Evolutionary conservation across 2,113 vertebrate species (phyloP), one percentile per base, ranked within the genome.

Genomic region (Girardinichthys multiradiatus): DNA sequence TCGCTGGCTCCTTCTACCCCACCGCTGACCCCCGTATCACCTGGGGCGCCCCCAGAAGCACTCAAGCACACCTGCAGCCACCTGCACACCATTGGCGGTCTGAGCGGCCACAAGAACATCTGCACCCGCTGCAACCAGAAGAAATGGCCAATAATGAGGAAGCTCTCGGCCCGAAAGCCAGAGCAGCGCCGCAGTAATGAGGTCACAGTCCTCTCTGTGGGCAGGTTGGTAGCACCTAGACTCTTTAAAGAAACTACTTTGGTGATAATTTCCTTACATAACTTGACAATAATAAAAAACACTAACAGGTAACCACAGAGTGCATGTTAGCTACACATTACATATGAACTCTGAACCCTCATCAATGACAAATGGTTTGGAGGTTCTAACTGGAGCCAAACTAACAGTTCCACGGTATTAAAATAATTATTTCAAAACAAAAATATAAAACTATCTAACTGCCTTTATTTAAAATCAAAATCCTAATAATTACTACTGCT

Each of bases 131-230:
- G 97, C 81, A 95, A 83, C 83, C 97, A 98, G 72, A 99, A 97
- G 74, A 95, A 97, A 10, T 98, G 97, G 97, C 96, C 96, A 13
- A 90, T 96, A 51, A 94, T 96, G 79, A 95, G 93, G 84, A 95
- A 90, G 30, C 83, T 79, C 39, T 95, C 80, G 0, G 12, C 87
- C 33, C 85, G 84, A 4, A 96, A 91, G 81, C 51, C 86, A 0
- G 94, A 93, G 87, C 91, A 95, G 4, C 85, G 93, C 13, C 92
- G 94, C 28, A 92, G 89, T 62, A 92, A 92, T 68, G 96, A 96
- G 80, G 95, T 99, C 80, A 99, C 97, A 0, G 97, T 99, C 24
- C 94, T 99, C 65, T 93, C 97, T 30, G 98, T 99, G 57, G 98
- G 98, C 93, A 97, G 98, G 98, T 97, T 61, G 27, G 66, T 28